Base-by-base conservation (phyloP, 1,140 invertebrate genomes). In the Pachypeltis micranthus region DNA sequence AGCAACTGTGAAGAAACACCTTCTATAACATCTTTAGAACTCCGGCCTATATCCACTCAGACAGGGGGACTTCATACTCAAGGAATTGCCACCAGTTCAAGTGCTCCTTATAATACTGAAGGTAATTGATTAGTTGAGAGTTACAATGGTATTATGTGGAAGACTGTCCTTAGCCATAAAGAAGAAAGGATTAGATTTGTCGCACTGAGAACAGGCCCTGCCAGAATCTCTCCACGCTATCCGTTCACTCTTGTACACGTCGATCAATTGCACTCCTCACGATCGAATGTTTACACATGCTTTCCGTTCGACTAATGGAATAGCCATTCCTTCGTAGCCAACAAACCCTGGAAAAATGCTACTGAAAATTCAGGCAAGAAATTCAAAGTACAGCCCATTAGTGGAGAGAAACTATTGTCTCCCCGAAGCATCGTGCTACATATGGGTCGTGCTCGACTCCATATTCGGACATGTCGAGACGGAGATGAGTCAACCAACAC, bases 1-100 rank as follows among this genome's bases (percentile, higher is more conserved):
- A 10, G 54, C 62, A 39, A 59, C 69, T n/a, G 70, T 69, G 29
- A 60, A 57, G 21, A 60, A 65, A 23, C 16, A n/a, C 65, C 25
- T 19, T 69, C 19, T 67, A 67, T 66, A 64, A 57, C 21, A n/a
- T 71, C 16, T 68, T 69, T 59, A 58, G 65, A 23, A 67, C 59
- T 3, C 64, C 61, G 24, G 47, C 64, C 12, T 71, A 23, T 57
- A 68, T 69, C 7, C 66, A 70, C 63, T 69, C 65, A 12, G 65
- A 67, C 61, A 61, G 66, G 62, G 65, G 60, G n/a, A 39, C 34
- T 7, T 10, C 34, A 39, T 39, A 39, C 34, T 39, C 34, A n/a
- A 39, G 34, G 34, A 39, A n/a, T 39, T 39, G 34, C 34, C 34
- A 39, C 34, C 34, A 39, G 34, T 39, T 39, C 34, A 39, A 39